These are phyloP conservation scores for Scaptomyza caliginosa DNA, from an alignment of 2,888 invertebrate genomes.

Conservation along the genomic window DNA sequence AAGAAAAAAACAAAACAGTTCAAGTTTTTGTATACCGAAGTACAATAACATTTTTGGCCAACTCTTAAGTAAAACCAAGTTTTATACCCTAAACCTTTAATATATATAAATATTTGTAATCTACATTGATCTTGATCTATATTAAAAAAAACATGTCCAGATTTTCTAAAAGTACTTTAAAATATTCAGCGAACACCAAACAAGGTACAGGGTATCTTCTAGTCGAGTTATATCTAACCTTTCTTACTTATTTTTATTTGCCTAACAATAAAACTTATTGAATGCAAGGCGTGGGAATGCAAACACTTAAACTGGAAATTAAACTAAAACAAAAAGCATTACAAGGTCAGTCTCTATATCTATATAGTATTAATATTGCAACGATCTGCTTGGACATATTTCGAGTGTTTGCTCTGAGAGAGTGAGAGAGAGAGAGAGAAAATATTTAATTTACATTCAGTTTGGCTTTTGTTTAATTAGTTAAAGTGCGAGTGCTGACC, in stretches of 20 bases:
- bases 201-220: too few species aligned
- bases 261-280: constrained; percentile 54
- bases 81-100: too few species aligned
- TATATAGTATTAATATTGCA: neutral
- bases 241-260: constrained; percentile 42
- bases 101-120: too few species aligned
- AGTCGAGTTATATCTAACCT: too few species aligned
- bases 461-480: constrained; percentile 38
- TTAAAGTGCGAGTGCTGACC: constrained; percentile 28
- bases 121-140: too few species aligned
- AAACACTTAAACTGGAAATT: constrained; percentile 41
- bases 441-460: constrained; percentile 37
- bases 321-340: constrained; percentile 17
- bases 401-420: constrained; percentile 57
- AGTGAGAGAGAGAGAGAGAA: constrained; percentile 18
- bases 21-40: constrained; percentile 41
- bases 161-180: too few species aligned
- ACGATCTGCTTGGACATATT: constrained; percentile 25
- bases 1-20: constrained; percentile 26
- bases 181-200: too few species aligned
- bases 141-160: too few species aligned
- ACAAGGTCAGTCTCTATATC: constrained; percentile 35
- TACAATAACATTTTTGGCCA: constrained; percentile 35
- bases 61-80: too few species aligned
- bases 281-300: constrained; percentile 70